Conservation (phyloP, 1,140 invertebrate genomes). For the Drosophila willistoni region DNA sequence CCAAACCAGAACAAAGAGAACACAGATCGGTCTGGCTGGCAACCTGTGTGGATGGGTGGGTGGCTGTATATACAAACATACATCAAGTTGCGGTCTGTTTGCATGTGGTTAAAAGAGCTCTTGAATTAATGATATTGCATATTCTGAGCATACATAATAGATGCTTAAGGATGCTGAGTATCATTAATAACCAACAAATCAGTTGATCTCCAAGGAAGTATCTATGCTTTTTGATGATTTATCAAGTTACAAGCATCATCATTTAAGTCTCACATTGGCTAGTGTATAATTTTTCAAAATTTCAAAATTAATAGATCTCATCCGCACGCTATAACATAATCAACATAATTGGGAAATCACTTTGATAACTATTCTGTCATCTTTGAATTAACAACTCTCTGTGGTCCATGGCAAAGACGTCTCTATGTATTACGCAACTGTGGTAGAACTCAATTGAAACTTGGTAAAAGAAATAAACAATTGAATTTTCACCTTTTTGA, state of each 20-base stretch:
- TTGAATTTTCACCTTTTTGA: too few species aligned
- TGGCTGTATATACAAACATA: neutral
- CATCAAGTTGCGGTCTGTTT: conserved; percentile 10
- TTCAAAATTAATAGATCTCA: too few species aligned
- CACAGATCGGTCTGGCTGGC: neutral
- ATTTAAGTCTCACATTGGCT: too few species aligned
- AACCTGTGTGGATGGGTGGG: neutral
- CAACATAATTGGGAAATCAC: too few species aligned
- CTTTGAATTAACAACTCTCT: too few species aligned
- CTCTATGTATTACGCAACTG: too few species aligned
- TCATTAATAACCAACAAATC: neutral
- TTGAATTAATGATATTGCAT: conserved; percentile 10
- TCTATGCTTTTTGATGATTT: neutral
- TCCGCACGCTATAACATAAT: too few species aligned
- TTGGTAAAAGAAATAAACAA: too few species aligned
- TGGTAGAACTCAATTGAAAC: too few species aligned
- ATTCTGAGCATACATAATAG: neutral
- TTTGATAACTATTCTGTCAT: too few species aligned
- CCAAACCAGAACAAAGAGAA: conserved; percentile 11
- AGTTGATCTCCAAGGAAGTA: neutral
- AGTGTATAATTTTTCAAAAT: too few species aligned
- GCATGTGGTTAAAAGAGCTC: neutral
- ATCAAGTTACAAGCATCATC: neutral
- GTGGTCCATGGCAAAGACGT: too few species aligned
- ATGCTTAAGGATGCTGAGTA: neutral